Base-by-base conservation (phyloP, 2,888 invertebrate genomes). In the Norana najaformis region DNA sequence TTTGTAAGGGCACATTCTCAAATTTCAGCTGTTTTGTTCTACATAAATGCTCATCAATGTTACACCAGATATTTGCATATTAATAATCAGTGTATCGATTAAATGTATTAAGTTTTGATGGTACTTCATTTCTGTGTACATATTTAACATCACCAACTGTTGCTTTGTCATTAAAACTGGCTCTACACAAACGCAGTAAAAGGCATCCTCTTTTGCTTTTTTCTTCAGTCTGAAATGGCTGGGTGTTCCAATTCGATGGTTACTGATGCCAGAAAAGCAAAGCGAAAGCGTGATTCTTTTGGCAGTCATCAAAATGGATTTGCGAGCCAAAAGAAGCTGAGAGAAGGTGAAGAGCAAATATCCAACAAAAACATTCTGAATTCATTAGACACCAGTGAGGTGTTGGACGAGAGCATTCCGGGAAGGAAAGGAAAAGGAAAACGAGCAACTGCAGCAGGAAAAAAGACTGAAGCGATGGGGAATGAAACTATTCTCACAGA, bases 311-410 rank as follows among this genome's bases (percentile, higher is more conserved):
- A 69, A 69, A 69, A 69, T n/a, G 16, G 30, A n/a, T 30, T 30
- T 53, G 53, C 23, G 30, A 11, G 30, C 30, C 30, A 69, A n/a
- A 69, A 69, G 69, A 69, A 69, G n/a, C 13, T 69, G n/a, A 30
- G 69, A 69, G 69, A 69, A n/a, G 69, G n/a, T 69, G 69, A 69
- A 1, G 69, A 13, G 6, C 30, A 69, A 4, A 13, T n/a, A n/a
- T 69, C 69, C 69, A 69, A 69, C n/a, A n/a, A n/a, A 69, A n/a
- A 69, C 69, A 69, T 69, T 69, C 69, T 69, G 69, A 69, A 69
- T 16, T 69, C n/a, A 11, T 6, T 69, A n/a, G n/a, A 69, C 16
- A 13, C 69, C 69, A n/a, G 13, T 13, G n/a, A 69, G n/a, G 8
- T 8, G 13, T 69, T n/a, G n/a, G 69, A 11, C 11, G 69, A 69